Evolutionary conservation across 1,140 invertebrate genomes (phyloP).

Genomic region (Hypsibius dujardini): DNA sequence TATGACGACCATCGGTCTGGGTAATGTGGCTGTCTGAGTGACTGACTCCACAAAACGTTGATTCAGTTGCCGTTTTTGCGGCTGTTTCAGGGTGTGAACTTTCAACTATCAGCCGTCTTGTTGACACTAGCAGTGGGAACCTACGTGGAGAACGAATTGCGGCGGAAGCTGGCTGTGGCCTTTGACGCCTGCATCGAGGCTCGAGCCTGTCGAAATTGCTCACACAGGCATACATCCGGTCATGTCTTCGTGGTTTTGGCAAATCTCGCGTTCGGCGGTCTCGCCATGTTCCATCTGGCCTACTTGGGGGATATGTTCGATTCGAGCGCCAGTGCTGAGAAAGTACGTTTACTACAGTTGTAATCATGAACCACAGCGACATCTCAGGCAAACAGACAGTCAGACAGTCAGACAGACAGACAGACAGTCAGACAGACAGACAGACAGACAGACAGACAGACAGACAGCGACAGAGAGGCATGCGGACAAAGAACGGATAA

Average conservation of each 20-base stretch:
- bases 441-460: too few relatives aligned
- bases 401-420: too few relatives aligned
- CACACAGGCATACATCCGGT: constrained; percentile 39
- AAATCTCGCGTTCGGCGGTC: constrained; percentile 49
- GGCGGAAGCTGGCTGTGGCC: constrained; percentile 49
- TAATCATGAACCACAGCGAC: too few relatives aligned
- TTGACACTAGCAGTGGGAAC: constrained; percentile 76
- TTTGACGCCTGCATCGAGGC: constrained; percentile 63
- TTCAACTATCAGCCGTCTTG: constrained; percentile 69
- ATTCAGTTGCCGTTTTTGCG: too few relatives aligned
- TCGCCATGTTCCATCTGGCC: constrained; percentile 60
- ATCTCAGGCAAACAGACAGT: too few relatives aligned
- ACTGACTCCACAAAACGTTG: too few relatives aligned
- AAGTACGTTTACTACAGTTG: constrained; percentile 24
- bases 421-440: too few relatives aligned
- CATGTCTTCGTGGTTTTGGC: constrained; percentile 42
- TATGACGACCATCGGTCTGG: too few relatives aligned
- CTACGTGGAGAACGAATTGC: constrained; percentile 63
- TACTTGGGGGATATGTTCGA: constrained; percentile 78
- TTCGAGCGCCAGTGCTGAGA: constrained; percentile 37
- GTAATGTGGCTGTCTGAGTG: too few relatives aligned
- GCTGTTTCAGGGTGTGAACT: constrained; percentile 53
- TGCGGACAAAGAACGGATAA: too few relatives aligned
- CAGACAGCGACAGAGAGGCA: too few relatives aligned
- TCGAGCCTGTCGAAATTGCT: constrained; percentile 46